Conservation (phyloP, 2,797 vertebrate genomes). For the Trachurus trachurus region DNA sequence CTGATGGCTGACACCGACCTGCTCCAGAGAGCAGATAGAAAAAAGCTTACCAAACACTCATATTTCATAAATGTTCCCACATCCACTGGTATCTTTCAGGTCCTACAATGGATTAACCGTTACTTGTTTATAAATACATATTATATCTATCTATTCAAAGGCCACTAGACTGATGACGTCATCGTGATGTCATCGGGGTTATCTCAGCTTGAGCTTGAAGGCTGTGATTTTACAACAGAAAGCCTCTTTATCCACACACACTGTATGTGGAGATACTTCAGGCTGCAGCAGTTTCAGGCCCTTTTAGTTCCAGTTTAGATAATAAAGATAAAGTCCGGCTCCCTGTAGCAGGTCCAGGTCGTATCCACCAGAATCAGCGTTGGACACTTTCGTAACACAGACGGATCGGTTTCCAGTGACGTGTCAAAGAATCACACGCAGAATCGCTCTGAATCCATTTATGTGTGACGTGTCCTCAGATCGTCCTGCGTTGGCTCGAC, state of each 20-base stretch:
- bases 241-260: not conserved
- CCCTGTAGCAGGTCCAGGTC: not conserved
- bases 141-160: not conserved
- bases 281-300: too few species aligned
- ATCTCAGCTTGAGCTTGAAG: not conserved
- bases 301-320: not conserved
- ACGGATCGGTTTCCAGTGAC: too few species aligned
- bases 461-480: too few species aligned
- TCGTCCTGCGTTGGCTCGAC: too few species aligned
- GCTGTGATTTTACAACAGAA: not conserved
- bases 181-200: not conserved
- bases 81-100: not conserved
- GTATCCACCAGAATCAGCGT: not conserved
- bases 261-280: too few species aligned
- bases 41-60: slow-evolving; percentile 1
- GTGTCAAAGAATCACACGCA: too few species aligned
- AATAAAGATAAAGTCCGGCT: not conserved
- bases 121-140: not conserved
- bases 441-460: too few species aligned
- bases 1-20: too few species aligned
- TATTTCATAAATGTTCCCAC: not conserved
- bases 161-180: not conserved
- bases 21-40: too few species aligned
- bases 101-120: not conserved
- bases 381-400: not conserved